Percentiles rank a stretch among this genome's conserved stretches.
Conservation (phyloP, 1,140 invertebrate species). For the Pseudomyrmex cubaensis region DNA sequence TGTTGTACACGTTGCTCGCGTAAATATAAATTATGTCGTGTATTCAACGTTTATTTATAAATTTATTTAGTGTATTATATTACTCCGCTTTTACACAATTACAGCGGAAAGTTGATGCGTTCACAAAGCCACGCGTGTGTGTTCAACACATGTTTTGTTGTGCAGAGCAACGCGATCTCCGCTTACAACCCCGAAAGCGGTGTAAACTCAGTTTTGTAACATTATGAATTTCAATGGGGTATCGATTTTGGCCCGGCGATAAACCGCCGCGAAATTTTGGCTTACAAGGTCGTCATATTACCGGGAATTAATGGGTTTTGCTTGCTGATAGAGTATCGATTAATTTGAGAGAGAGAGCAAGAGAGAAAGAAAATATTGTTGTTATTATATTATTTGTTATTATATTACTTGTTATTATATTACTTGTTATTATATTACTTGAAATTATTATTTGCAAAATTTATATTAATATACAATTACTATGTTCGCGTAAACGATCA, state of each 20-base stretch:
- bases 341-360: neutral
- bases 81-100: neutral
- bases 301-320: conserved; percentile 25
- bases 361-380: too few relatives aligned
- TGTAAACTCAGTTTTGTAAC: conserved; percentile 52
- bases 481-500: too few relatives aligned
- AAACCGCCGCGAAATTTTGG: conserved; percentile 40
- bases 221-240: conserved; percentile 55
- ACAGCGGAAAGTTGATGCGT: conserved; percentile 16
- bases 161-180: conserved; percentile 11
- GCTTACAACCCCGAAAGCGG: conserved; percentile 27
- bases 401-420: too few relatives aligned
- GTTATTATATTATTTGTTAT: too few relatives aligned
- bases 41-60: conserved; percentile 1
- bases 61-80: too few relatives aligned
- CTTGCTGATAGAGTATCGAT: conserved; percentile 3
- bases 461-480: too few relatives aligned
- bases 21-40: too few relatives aligned
- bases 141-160: conserved; percentile 7
- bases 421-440: too few relatives aligned
- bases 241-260: conserved; percentile 29
- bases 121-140: neutral
- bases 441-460: too few relatives aligned
- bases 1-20: too few relatives aligned
- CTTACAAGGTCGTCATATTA: conserved; percentile 14